Base-by-base conservation (phyloP, 2,888 invertebrate genomes). In the Metopia argyrocephala region DNA sequence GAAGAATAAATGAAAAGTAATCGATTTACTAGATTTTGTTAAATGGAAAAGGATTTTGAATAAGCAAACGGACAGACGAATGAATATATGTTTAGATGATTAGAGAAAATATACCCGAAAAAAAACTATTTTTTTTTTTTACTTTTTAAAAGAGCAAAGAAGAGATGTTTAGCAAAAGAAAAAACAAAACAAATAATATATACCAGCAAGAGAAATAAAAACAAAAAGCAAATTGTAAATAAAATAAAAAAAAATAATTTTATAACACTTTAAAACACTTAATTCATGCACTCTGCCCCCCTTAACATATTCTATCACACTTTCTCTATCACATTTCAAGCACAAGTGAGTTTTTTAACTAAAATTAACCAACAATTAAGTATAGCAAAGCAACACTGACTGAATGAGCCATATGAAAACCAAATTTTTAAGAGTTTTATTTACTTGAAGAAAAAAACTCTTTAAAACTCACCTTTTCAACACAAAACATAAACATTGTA, bases 341-440 rank as follows among this genome's bases (percentile, higher is more conserved):
- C 15, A 45, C 59, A 52, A 75, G 76, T 71, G 76, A 78, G 73
- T 59, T 68, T 12, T 6, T 38, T 38, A 38, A 38, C 38, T n/a
- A n/a, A n/a, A 38, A 38, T 4, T 15, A 38, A 38, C 3, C 38
- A 38, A 38, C 12, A 59, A 66, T 48, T 57, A 61, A 73, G 50
- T 15, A 70, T 23, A 28, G 38, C 38, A 46, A 62, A 76, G 76
- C 65, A 79, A 84, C 85, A 84, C 86, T 86, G 86, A 86, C 86
- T 86, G 86, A 86, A 85, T 84, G 86, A 86, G 84, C 85, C 85
- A 85, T 84, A 78, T 18, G 45, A 73, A 68, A 79, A 73, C 69
- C 79, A 76, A 82, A 78, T 75, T 78, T 25, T 23, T 12, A 76
- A 70, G 50, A 70, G 50, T 28, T 56, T 65, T 62, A 0, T 5